These are phyloP conservation scores for Microcaecilia unicolor DNA, from an alignment of 2,797 vertebrate species.

Conservation along the genomic window DNA sequence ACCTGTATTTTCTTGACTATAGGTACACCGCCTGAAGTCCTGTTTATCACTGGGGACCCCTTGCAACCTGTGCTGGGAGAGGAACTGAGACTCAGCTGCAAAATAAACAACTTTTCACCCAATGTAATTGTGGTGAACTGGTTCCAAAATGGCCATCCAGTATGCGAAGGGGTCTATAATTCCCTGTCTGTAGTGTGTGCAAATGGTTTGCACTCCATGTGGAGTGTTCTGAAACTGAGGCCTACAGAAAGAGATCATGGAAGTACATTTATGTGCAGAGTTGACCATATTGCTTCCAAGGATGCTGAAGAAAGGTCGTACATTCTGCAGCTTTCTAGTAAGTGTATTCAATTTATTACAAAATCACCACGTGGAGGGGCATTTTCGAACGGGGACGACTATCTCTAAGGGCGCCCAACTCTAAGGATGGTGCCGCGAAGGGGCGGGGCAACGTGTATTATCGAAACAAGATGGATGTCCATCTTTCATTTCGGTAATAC, in stretches of 20 bases:
- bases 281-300: conserved; percentile 25
- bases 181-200: conserved; percentile 35
- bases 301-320: conserved; percentile 31
- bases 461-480: too few species aligned
- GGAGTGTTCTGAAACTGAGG: conserved; percentile 36
- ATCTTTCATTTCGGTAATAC: too few species aligned
- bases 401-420: too few species aligned
- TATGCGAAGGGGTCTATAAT: conserved; percentile 22
- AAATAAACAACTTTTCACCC: conserved; percentile 44
- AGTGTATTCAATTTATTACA: too few species aligned
- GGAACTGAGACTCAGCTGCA: conserved; percentile 36
- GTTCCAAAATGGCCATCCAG: conserved; percentile 23
- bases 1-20: conserved; percentile 1
- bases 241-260: not conserved
- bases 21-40: conserved; percentile 41
- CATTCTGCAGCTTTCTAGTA: not conserved
- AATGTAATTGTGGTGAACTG: conserved; percentile 33
- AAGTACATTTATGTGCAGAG: conserved; percentile 6
- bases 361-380: too few species aligned
- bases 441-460: too few species aligned
- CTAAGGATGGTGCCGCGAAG: too few species aligned
- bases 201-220: conserved; percentile 42
- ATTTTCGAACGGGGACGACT: too few species aligned
- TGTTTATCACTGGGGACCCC: conserved; percentile 43
- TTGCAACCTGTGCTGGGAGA: conserved; percentile 8